phyloP scores from a whole-genome alignment of 1,140 invertebrate genomes.

The Hypothenemus hampei region DNA sequence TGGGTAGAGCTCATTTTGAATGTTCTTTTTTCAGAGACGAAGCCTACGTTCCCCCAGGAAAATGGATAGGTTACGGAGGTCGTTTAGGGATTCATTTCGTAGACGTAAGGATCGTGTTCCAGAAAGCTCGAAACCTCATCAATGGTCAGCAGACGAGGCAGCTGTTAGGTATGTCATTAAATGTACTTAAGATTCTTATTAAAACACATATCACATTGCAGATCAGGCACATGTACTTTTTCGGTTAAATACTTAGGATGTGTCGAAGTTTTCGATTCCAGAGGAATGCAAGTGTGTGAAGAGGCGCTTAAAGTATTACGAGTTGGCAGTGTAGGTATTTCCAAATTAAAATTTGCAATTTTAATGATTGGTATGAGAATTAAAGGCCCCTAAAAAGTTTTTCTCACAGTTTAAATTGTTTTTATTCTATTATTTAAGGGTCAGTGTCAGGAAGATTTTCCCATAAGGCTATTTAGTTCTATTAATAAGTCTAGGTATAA shows the following conservation, averaged over 20 bases:
- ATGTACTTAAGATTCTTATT: slow-evolving; percentile 19
- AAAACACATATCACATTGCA: slow-evolving; percentile 2
- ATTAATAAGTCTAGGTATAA: slow-evolving; percentile 2
- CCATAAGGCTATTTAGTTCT: not conserved
- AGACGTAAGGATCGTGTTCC: slow-evolving; percentile 74
- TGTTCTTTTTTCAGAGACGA: slow-evolving; percentile 51
- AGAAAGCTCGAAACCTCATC: slow-evolving; percentile 92
- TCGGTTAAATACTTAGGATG: slow-evolving; percentile 98
- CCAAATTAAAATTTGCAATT: no score
- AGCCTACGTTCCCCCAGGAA: slow-evolving; percentile 63
- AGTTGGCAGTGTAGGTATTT: slow-evolving; percentile 54
- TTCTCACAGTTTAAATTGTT: no score
- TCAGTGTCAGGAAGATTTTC: no score
- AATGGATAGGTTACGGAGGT: slow-evolving; percentile 89
- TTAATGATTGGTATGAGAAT: no score
- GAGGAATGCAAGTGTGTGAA: slow-evolving; percentile 99
- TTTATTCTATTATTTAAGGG: no score
- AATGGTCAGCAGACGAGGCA: slow-evolving; percentile 97
- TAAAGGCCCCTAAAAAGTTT: no score
- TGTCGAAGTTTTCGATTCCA: slow-evolving; percentile 97
- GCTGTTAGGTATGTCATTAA: slow-evolving; percentile 57
- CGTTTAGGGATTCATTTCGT: slow-evolving; percentile 89
- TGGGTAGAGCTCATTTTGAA: no score
- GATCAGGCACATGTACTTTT: slow-evolving; percentile 94
- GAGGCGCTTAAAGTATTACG: slow-evolving; percentile 92